A percentile compares a stretch with the other conserved stretches of the same genome.
These are phyloP conservation scores for Bombus superbus DNA, from an alignment of 1,140 invertebrate species.

Conservation along the genomic window DNA sequence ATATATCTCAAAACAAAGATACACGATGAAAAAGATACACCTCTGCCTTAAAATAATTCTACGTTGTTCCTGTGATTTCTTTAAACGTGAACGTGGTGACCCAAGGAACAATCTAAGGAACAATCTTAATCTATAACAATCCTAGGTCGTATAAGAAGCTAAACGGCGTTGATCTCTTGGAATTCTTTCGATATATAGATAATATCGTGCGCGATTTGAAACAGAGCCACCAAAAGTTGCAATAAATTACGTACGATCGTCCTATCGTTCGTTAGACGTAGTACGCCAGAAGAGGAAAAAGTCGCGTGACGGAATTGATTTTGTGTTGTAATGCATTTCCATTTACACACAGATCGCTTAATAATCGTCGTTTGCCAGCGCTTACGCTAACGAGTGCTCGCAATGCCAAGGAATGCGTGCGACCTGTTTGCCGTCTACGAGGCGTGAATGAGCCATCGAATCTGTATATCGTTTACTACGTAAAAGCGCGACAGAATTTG, in stretches of 20 bases:
- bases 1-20: too few relatives aligned
- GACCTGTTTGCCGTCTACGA: constrained; percentile 30
- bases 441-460: constrained; percentile 12
- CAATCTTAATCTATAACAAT: too few relatives aligned
- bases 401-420: constrained; percentile 42
- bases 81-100: too few relatives aligned
- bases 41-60: too few relatives aligned
- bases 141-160: too few relatives aligned
- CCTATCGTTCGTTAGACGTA: neutral
- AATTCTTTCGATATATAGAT: neutral
- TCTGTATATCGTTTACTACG: neutral
- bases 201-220: neutral
- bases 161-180: too few relatives aligned
- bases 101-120: too few relatives aligned
- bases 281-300: neutral
- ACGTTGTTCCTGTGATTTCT: too few relatives aligned
- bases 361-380: constrained; percentile 10
- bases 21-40: too few relatives aligned
- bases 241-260: neutral
- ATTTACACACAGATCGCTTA: constrained; percentile 6
- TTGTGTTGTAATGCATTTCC: constrained; percentile 11
- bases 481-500: too few relatives aligned
- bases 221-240: neutral
- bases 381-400: neutral
- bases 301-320: neutral